A percentile compares a stretch with the other conserved stretches of the same genome.
Conservation (phyloP, 2,113 vertebrate species). For the Ameiurus melas region DNA sequence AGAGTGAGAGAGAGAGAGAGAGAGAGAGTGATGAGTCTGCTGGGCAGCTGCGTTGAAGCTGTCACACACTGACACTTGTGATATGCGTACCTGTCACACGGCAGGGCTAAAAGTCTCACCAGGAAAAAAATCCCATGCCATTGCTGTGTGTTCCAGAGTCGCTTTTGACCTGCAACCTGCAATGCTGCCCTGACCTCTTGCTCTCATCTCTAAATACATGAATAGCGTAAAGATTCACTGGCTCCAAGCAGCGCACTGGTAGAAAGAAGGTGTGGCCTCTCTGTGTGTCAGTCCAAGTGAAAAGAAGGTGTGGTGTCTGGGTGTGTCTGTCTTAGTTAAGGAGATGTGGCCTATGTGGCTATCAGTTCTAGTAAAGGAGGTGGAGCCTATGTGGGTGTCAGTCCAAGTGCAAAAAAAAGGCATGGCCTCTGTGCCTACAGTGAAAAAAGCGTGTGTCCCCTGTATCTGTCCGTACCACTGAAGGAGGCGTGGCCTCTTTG, state of each 20-base stretch:
- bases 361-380: not conserved
- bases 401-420: not conserved
- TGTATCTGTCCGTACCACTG: not conserved
- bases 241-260: not conserved
- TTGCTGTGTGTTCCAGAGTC: not conserved
- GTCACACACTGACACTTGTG: conserved; percentile 55
- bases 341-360: not conserved
- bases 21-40: conserved; percentile 17
- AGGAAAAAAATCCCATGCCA: not conserved
- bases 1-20: not conserved
- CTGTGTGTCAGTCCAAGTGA: not conserved
- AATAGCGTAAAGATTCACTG: not conserved
- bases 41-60: conserved; percentile 27
- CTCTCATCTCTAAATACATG: not conserved
- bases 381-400: not conserved
- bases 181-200: not conserved
- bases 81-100: conserved; percentile 54
- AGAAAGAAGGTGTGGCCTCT: not conserved
- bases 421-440: not conserved
- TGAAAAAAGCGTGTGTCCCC: not conserved
- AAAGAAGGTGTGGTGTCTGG: not conserved
- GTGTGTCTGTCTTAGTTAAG: not conserved
- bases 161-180: not conserved
- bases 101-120: conserved; percentile 18
- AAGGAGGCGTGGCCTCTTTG: not conserved